Evolutionary conservation across 2,113 vertebrate genomes (phyloP), one percentile per base, ranked within the genome.

Genomic region (Solea solea): DNA sequence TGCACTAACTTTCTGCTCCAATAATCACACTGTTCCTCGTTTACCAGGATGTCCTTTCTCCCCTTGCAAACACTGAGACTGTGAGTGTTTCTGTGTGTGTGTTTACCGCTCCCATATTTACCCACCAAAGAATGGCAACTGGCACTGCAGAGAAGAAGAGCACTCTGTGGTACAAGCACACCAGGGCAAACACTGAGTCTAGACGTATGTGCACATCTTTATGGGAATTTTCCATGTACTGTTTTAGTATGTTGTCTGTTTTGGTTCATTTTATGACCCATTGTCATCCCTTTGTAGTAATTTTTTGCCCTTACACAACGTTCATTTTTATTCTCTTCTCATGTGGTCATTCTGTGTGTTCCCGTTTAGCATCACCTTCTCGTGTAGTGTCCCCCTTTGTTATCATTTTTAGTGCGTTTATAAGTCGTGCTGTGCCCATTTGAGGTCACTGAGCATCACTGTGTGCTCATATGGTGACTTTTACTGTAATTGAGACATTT

Each of bases 21-120:
- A 64, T 72, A 51, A 70, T 28, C 40, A 53, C 1, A 2, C 28
- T 51, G 72, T 85, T 84, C 64, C 68, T 86, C 14, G 70, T 86
- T 64, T 8, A 88, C 50, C 85, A 88, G 91, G 88, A 92, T 86
- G 82, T 91, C 83, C 90, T 85, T 61, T 41, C 66, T 39, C 27
- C 57, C 55, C 34, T 48, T 8, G 25, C 34, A 14, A 63, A 6
- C 1, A 27, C 14, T n/a, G 0, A 45, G 25, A 12, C n/a, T 40
- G 55, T 58, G 55, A n/a, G 55, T 57, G 55, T 64, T 52, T 53
- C 46, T 69, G 41, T 67, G 69, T 62, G 59, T 45, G 53, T 55
- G 54, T 67, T 67, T 62, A 77, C 82, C 85, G n/a, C 87, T 90
- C 90, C 89, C 80, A 73, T 91, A 78, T 91, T 89, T 87, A 80